Percentiles rank a stretch among this genome's conserved stretches.
These are phyloP conservation scores for Tetragnatha versicolor DNA, from an alignment of 1,140 invertebrate genomes.

Conservation along the genomic window DNA sequence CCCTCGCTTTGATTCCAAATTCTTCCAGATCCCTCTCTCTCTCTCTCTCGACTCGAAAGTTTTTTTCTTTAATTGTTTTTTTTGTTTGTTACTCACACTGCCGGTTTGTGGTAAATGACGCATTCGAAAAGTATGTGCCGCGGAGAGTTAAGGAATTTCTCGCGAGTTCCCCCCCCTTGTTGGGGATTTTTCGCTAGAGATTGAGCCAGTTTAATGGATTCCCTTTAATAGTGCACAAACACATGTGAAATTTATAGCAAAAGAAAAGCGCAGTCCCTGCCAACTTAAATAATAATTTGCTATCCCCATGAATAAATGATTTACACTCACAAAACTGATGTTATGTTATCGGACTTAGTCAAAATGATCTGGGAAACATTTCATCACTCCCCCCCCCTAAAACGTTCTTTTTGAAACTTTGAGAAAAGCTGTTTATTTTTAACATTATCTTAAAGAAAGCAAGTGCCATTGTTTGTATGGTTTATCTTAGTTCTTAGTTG, in stretches of 20 bases:
- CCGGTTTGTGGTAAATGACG: constrained; percentile 29
- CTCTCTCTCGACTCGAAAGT: too few species aligned
- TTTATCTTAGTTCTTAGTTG: too few species aligned
- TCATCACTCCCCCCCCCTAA: too few species aligned
- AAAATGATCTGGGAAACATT: too few species aligned
- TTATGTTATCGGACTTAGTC: too few species aligned
- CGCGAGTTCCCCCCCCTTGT: neutral
- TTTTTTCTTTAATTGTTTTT: neutral
- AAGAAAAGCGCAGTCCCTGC: neutral
- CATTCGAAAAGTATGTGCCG: constrained; percentile 5
- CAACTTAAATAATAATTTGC: constrained; percentile 5
- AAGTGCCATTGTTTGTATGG: too few species aligned
- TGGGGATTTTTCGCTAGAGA: too few species aligned
- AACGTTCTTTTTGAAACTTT: too few species aligned
- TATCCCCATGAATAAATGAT: neutral
- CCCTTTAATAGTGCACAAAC: constrained; percentile 3
- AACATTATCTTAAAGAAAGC: too few species aligned
- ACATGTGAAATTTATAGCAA: neutral
- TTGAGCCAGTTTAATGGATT: constrained; percentile 22
- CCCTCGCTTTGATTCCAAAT: constrained; percentile 13
- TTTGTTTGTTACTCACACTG: constrained; percentile 18
- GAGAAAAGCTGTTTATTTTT: too few species aligned
- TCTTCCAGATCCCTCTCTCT: too few species aligned
- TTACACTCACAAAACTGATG: too few species aligned
- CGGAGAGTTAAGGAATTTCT: constrained; percentile 11